Base-by-base conservation (phyloP, 2,888 invertebrate genomes). In the Amblyjoppa proteus region DNA sequence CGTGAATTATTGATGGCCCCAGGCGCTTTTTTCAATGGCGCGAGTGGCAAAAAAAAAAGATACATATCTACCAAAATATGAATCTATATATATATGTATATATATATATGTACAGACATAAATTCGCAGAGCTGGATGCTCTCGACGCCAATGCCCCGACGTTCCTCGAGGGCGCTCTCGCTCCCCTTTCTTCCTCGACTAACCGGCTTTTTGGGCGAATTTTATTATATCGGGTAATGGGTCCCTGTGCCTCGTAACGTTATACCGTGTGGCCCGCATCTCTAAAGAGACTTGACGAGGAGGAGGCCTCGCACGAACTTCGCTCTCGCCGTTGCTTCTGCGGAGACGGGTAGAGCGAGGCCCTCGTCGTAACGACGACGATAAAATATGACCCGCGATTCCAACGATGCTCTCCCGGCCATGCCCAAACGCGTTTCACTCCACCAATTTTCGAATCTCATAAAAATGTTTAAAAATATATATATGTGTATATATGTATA, bases 221-320 rank as follows among this genome's bases (percentile, higher is more conserved):
- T 91, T 91, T 91, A 91, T 90, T 90, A 91, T 91, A 91, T 91
- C 90, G 88, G 87, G 90, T 91, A 91, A 91, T 89, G 89, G 92
- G 90, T 89, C 88, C 86, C 88, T 87, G 80, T 86, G 85, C 88
- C 88, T 91, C 89, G 87, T 88, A 88, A 88, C 88, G 89, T 89
- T 88, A 85, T 74, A 83, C 64, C 16, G 56, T 79, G 71, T 87
- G 87, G 87, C 88, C 86, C 85, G 89, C 88, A 88, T 91, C 90
- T 89, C 89, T 88, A 89, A 91, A 89, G 89, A 88, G 89, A 88
- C 88, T 89, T 80, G 87, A 87, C 83, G 84, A 79, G 86, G 69
- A 69, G 56, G 31, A 49, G 61, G 68, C 31, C 74, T 28, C 31
- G 45, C 75, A 49, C 69, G 66, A 80, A 78, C 71, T 82, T 82